Evolutionary conservation across 2,113 vertebrate species (phyloP).

Genomic region (Myotis brandtii): DNA sequence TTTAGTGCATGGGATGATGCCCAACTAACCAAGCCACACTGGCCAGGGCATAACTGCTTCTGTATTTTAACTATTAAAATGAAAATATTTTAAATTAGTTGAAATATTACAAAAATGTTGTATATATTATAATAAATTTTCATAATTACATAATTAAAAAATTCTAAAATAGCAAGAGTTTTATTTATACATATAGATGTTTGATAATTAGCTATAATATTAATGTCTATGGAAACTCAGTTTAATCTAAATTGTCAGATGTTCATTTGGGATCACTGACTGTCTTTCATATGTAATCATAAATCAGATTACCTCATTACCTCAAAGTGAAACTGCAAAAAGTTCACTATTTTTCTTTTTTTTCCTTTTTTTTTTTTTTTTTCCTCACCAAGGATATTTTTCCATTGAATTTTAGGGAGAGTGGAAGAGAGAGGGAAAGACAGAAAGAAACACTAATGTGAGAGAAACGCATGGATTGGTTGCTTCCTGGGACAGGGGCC

Average conservation of each 20-base stretch:
- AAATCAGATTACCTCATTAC: slow-evolving; percentile 58
- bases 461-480: no score
- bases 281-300: not conserved
- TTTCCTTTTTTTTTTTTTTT: no score
- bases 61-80: slow-evolving; percentile 29
- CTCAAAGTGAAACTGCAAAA: slow-evolving; percentile 55
- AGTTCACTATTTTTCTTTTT: slow-evolving; percentile 42
- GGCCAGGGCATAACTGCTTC: not conserved
- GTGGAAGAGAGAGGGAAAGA: no score
- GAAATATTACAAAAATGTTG: slow-evolving; percentile 9
- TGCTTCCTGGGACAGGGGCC: no score
- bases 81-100: slow-evolving; percentile 7
- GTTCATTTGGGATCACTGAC: not conserved
- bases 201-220: not conserved
- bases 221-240: slow-evolving; percentile 9
- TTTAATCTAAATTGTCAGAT: not conserved
- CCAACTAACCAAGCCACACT: no score
- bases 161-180: slow-evolving; percentile 5
- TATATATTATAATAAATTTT: slow-evolving; percentile 12
- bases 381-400: no score
- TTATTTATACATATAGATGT: not conserved
- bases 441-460: no score
- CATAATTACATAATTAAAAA: not conserved
- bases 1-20: no score
- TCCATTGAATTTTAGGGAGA: no score